Percentiles rank a stretch among this genome's conserved stretches.
phyloP scores from a whole-genome alignment of 2,797 vertebrate genomes.

The Mallotus villosus region DNA sequence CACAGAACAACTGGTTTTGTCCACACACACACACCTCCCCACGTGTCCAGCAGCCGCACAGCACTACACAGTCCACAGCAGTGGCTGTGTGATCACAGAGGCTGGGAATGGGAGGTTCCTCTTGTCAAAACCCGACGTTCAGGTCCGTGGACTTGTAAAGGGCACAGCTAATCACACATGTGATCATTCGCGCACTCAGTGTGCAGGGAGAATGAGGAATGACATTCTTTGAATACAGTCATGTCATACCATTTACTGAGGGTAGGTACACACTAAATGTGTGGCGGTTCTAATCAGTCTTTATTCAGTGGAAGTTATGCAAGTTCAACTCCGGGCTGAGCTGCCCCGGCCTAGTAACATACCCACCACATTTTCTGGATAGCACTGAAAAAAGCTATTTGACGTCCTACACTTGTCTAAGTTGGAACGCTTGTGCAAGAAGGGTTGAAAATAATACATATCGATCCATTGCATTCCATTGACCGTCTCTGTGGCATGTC shows the following conservation, averaged over 20 bases:
- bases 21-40: too few relatives aligned
- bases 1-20: not conserved
- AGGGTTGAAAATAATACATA: not conserved
- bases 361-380: not conserved
- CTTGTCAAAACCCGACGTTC: constrained; percentile 35
- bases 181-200: constrained; percentile 20
- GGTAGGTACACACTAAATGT: not conserved
- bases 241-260: not conserved
- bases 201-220: constrained; percentile 7
- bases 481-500: not conserved
- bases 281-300: not conserved
- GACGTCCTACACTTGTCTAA: not conserved
- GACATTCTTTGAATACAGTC: constrained; percentile 16
- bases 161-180: constrained; percentile 10
- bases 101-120: not conserved
- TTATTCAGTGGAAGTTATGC: not conserved
- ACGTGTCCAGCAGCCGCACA: not conserved
- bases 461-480: not conserved
- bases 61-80: not conserved
- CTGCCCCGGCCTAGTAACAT: not conserved
- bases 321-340: not conserved
- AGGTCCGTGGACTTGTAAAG: constrained; percentile 30
- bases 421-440: not conserved
- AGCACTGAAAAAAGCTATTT: not conserved
- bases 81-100: constrained; percentile 6